Percentiles rank a stretch among this genome's conserved stretches.
These are phyloP conservation scores for Barypeithes pellucidus DNA, from an alignment of 2,888 invertebrate genomes.

Conservation along the genomic window DNA sequence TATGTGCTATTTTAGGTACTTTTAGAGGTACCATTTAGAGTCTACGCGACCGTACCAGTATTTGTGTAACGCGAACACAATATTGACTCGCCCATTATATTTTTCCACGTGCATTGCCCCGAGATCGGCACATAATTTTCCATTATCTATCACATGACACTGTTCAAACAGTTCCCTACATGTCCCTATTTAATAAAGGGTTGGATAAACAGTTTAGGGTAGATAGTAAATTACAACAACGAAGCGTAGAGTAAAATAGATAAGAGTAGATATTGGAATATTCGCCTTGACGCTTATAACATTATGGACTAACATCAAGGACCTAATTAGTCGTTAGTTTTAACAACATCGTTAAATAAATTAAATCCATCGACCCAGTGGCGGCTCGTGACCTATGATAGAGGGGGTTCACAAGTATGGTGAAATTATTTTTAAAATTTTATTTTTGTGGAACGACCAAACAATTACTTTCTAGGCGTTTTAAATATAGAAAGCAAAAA, in stretches of 20 bases:
- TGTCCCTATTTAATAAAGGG: constrained; percentile 9
- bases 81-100: not conserved
- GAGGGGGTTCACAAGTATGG: too few species aligned
- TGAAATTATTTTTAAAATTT: too few species aligned
- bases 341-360: constrained; percentile 7
- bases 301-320: constrained; percentile 8
- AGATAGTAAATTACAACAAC: constrained; percentile 12
- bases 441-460: too few species aligned
- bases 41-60: too few species aligned
- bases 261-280: constrained; percentile 13
- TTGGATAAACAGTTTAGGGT: constrained; percentile 26
- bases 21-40: too few species aligned
- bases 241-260: constrained; percentile 12
- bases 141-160: constrained; percentile 12
- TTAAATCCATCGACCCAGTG: too few species aligned
- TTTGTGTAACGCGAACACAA: too few species aligned
- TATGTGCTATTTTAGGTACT: too few species aligned
- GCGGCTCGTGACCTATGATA: too few species aligned
- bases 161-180: constrained; percentile 23
- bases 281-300: constrained; percentile 19
- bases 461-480: too few species aligned
- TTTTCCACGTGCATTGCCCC: constrained; percentile 1
- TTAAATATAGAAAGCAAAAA: too few species aligned
- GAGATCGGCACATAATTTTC: not conserved
- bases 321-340: constrained; percentile 11